These are phyloP conservation scores for Orgyia antiqua DNA, from an alignment of 2,888 invertebrate genomes.

Conservation along the genomic window DNA sequence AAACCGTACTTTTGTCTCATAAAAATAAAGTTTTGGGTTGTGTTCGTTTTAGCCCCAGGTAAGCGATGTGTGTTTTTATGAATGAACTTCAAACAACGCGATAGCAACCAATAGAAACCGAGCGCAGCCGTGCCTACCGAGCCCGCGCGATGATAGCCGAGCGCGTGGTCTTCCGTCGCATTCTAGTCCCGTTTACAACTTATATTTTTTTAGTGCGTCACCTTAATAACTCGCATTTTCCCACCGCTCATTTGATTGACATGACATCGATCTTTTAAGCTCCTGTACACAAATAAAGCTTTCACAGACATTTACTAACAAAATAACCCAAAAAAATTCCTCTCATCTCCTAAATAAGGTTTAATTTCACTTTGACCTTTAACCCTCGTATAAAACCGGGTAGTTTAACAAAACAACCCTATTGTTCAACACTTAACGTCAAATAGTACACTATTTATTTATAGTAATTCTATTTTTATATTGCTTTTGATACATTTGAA, in stretches of 20 bases:
- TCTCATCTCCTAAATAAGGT: constrained; percentile 1
- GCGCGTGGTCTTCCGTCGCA: too few relatives aligned
- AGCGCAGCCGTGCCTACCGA: too few relatives aligned
- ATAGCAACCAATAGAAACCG: too few relatives aligned
- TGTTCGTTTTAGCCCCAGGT: too few relatives aligned
- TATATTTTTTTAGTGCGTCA: too few relatives aligned
- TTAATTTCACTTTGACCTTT: neutral
- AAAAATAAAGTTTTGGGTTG: too few relatives aligned
- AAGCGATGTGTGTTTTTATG: too few relatives aligned
- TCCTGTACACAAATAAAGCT: constrained; percentile 17
- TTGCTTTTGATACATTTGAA: constrained; percentile 44
- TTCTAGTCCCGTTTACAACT: too few relatives aligned
- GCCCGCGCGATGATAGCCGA: too few relatives aligned
- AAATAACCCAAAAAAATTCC: constrained; percentile 4
- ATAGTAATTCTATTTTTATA: constrained; percentile 65
- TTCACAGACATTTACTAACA: constrained; percentile 18
- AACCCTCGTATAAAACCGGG: constrained; percentile 16
- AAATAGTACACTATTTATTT: constrained; percentile 57
- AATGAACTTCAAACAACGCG: too few relatives aligned
- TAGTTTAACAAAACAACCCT: constrained; percentile 43
- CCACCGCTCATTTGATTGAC: constrained; percentile 31
- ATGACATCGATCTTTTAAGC: constrained; percentile 52
- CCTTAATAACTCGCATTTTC: too few relatives aligned
- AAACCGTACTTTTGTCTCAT: too few relatives aligned
- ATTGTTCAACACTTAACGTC: constrained; percentile 65